These are phyloP conservation scores for Drosophila jambulina DNA, from an alignment of 1,140 invertebrate genomes.

Conservation along the genomic window DNA sequence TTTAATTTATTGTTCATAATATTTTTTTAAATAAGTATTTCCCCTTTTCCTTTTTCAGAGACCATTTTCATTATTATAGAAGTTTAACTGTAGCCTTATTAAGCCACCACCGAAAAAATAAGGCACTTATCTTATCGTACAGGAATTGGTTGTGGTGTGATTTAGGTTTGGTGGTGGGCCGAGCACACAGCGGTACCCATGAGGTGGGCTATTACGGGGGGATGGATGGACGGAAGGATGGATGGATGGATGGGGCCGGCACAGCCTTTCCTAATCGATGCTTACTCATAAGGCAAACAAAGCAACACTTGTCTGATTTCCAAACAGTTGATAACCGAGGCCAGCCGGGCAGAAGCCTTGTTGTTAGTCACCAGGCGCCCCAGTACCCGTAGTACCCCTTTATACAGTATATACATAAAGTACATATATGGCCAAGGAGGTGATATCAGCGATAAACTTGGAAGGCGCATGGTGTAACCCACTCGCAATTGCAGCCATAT, in stretches of 20 bases:
- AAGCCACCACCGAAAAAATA: constrained; percentile 34
- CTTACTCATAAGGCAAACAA: constrained; percentile 69
- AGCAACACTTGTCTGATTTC: constrained; percentile 77
- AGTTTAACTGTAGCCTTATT: constrained; percentile 12
- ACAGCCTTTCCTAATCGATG: constrained; percentile 64
- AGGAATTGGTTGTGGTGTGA: constrained; percentile 35
- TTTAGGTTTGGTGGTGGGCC: constrained; percentile 29
- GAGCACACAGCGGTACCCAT: constrained; percentile 9
- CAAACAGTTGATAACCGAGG: constrained; percentile 71
- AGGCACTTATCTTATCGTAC: constrained; percentile 38
- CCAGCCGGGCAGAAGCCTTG: constrained; percentile 41
- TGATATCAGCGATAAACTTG: constrained; percentile 52
- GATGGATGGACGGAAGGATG: background rate
- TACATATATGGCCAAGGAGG: constrained; percentile 7
- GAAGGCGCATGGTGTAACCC: constrained; percentile 44
- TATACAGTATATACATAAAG: background rate
- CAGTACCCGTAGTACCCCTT: constrained; percentile 17
- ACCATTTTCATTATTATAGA: background rate
- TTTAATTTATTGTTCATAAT: no score
- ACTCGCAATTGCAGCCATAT: constrained; percentile 32
- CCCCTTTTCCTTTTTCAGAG: background rate
- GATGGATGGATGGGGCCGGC: constrained; percentile 1
- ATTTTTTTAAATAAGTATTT: background rate
- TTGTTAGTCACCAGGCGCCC: constrained; percentile 67
- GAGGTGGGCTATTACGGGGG: constrained; percentile 6